Conservation (phyloP, 2,888 invertebrate species). For the Parnassius smintheus region DNA sequence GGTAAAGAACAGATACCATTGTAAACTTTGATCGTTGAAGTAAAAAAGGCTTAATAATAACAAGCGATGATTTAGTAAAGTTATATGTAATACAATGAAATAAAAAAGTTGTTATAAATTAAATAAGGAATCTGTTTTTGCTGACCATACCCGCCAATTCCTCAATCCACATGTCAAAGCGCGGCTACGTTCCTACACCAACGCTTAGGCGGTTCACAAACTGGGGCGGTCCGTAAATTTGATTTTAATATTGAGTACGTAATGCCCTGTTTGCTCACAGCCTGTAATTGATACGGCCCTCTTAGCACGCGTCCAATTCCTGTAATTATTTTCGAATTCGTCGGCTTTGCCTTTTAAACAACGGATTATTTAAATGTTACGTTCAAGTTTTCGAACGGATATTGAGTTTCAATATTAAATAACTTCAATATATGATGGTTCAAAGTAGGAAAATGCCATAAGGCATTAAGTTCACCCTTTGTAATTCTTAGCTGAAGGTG, state of each 20-base stretch:
- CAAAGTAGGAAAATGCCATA: neutral
- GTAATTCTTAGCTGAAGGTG: slow-evolving; percentile 6
- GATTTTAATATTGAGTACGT: slow-evolving; percentile 78
- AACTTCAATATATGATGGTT: slow-evolving; percentile 1
- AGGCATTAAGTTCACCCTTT: neutral
- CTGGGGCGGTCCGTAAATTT: slow-evolving; percentile 68
- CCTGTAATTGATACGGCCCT: slow-evolving; percentile 76
- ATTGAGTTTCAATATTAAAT: slow-evolving; percentile 18
- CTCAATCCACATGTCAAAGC: slow-evolving; percentile 44
- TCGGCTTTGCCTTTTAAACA: slow-evolving; percentile 63
- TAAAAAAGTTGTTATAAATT: neutral
- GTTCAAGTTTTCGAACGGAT: slow-evolving; percentile 18
- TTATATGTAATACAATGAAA: neutral
- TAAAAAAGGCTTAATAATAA: no score
- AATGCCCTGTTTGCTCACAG: slow-evolving; percentile 70
- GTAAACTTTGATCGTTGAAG: no score
- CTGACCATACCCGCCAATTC: slow-evolving; percentile 42
- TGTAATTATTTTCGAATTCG: slow-evolving; percentile 79
- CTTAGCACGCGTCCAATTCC: slow-evolving; percentile 71
- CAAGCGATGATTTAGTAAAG: no score
- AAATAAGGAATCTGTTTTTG: slow-evolving; percentile 30
- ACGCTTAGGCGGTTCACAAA: slow-evolving; percentile 34
- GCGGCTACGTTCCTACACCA: slow-evolving; percentile 30
- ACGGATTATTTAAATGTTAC: slow-evolving; percentile 58
- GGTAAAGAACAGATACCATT: no score